These are phyloP conservation scores for Peromyscus californicus DNA, from an alignment of 2,113 vertebrate species.

Conservation along the genomic window DNA sequence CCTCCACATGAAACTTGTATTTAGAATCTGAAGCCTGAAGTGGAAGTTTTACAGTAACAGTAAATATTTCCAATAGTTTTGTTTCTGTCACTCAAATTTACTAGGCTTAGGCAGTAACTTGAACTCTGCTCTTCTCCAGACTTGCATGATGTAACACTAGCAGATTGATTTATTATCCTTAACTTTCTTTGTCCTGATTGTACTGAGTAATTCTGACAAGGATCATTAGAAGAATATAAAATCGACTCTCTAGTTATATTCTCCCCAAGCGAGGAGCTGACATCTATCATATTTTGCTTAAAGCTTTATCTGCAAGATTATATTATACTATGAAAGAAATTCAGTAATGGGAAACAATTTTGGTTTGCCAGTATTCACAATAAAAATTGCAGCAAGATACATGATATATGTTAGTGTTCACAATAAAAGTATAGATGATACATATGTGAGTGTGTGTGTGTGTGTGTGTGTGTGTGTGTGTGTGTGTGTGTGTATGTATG, in stretches of 20 bases:
- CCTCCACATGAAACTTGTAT: not conserved
- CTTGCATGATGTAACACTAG: not conserved
- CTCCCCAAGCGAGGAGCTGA: not conserved
- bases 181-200: not conserved
- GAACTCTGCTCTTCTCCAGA: not conserved
- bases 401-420: not conserved
- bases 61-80: not conserved
- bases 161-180: not conserved
- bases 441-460: not conserved
- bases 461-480: not conserved
- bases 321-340: not conserved
- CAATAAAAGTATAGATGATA: not conserved
- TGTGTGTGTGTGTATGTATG: not conserved
- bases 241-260: not conserved
- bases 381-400: not conserved
- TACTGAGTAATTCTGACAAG: not conserved
- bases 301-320: not conserved
- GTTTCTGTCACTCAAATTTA: not conserved
- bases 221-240: constrained; percentile 34
- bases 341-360: not conserved
- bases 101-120: not conserved
- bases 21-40: not conserved
- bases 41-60: not conserved
- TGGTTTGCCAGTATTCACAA: not conserved
- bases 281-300: not conserved